A percentile compares a stretch with the other conserved stretches of the same genome.
Evolutionary conservation across 2,113 vertebrate genomes (phyloP).

Genomic region (Pantherophis guttatus): DNA sequence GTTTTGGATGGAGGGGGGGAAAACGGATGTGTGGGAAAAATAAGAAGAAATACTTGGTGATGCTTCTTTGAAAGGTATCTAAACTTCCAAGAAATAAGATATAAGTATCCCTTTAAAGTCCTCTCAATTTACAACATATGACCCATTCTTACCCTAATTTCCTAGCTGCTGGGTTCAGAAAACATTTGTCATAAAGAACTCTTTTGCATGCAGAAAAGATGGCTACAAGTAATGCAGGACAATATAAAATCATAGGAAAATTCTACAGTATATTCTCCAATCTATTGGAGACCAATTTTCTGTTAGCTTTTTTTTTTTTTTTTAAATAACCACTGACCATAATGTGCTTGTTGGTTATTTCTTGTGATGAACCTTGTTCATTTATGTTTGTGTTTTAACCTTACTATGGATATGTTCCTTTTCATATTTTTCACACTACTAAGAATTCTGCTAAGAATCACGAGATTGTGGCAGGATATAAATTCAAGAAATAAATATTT

Average conservation of each 20-base stretch:
- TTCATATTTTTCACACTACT: neutral
- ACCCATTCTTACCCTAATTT: neutral
- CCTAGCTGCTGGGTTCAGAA: neutral
- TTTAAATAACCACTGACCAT: neutral
- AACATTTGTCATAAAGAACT: neutral
- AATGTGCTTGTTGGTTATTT: neutral
- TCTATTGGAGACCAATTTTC: neutral
- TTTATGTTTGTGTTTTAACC: neutral
- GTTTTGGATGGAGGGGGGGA: neutral
- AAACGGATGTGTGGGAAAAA: neutral
- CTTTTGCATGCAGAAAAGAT: neutral
- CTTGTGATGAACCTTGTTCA: neutral
- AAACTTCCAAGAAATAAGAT: neutral
- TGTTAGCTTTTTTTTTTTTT: neutral
- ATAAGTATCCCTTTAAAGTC: neutral
- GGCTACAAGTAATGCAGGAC: neutral
- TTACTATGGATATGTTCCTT: neutral
- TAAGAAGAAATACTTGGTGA: neutral
- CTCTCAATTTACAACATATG: neutral
- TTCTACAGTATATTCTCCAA: neutral
- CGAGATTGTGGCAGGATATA: neutral
- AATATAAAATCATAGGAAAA: neutral
- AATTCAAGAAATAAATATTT: neutral
- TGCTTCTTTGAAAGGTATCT: neutral
- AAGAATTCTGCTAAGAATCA: neutral